Evolutionary conservation across 2,113 vertebrate species (phyloP), one percentile per base, ranked within the genome.

Genomic region (Loxodonta africana): DNA sequence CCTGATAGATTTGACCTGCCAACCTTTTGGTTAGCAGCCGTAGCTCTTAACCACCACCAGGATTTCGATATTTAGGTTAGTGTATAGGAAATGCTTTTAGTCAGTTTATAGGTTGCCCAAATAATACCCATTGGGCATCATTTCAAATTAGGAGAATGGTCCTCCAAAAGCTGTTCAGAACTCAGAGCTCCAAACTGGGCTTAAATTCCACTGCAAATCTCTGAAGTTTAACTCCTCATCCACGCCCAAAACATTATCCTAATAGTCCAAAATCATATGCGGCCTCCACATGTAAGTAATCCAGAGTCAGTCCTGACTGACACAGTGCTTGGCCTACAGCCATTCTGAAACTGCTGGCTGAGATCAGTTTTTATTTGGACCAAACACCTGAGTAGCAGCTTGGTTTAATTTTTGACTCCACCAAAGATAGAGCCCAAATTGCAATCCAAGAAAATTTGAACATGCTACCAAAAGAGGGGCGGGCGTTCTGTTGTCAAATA

Each of bases 311-410:
- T 21, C 23, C 21, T 88, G 10, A n/a, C 28, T 44, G 30, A 33
- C 14, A 46, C 14, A 90, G 8, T 96, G 33, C 25, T 78, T 91
- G 26, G 28, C 87, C 73, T 80, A 86, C 18, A 25, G 28, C 84
- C 69, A 71, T 65, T 90, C 82, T 83, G 88, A 84, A 94, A 94
- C 71, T 77, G 86, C 46, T 89, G 23, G n/a, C 30, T 89, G 63
- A 81, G 11, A 62, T n/a, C 28, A 73, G 37, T 71, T 92, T 71
- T 92, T 37, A 80, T 51, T 92, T 91, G 65, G 23, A 71, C 46
- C 37, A 51, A 96, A 87, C 20, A 88, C 57, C 37, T 71, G 12
- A 78, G 5, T 88, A 9, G n/a, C 5, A 71, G 4, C 10, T 88
- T 77, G 21, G 4, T 46, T 94, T 95, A 77, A 41, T 83, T 92